Evolutionary conservation across 2,113 vertebrate species (phyloP), one percentile per base, ranked within the genome.

Genomic region (Dendrocopos noguchii): DNA sequence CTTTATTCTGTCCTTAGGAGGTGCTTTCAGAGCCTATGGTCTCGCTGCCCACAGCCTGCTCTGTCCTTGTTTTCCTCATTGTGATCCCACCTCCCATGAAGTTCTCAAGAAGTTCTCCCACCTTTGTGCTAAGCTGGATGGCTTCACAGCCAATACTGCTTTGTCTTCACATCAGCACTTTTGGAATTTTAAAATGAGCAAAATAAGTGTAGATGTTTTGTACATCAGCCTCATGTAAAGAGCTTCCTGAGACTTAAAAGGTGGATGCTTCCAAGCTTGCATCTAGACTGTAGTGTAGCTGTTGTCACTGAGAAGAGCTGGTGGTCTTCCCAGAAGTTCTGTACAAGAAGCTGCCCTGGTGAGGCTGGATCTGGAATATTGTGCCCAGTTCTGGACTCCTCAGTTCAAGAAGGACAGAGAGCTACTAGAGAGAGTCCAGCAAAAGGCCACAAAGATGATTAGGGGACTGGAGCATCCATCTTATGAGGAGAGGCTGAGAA

Each of bases 1-100:
- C 29, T 12, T 70, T 73, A 66, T 67, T 65, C 39, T 28, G 25
- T 86, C 84, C 15, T 55, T 73, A 55, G 42, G 61, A 82, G 71
- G 52, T 91, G 50, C 68, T 95, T 94, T 87, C 56, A 77, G 89
- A 60, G 34, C 50, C 27, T 64, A 25, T 3, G 59, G 56, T 79
- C 47, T 31, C 65, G 22, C 53, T 86, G 52, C 52, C 46, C 10
- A 4, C 42, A 61, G 56, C 33, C 52, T 34, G 15, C 55, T 78
- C 34, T 84, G 29, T 36, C 39, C 13, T 15, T 31, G 11, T 83
- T 73, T 85, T 85, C n/a, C 81, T 15, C 33, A 64, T 80, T 44
- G 3, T 86, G 12, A 19, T 82, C 12, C 42, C 20, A 36, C 19
- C 14, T 85, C 52, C 28, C 27, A 5, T 50, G 28, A 75, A 78